Evolutionary conservation across 2,797 vertebrate genomes (phyloP).

Genomic region (Stomatorhinus walkeri): DNA sequence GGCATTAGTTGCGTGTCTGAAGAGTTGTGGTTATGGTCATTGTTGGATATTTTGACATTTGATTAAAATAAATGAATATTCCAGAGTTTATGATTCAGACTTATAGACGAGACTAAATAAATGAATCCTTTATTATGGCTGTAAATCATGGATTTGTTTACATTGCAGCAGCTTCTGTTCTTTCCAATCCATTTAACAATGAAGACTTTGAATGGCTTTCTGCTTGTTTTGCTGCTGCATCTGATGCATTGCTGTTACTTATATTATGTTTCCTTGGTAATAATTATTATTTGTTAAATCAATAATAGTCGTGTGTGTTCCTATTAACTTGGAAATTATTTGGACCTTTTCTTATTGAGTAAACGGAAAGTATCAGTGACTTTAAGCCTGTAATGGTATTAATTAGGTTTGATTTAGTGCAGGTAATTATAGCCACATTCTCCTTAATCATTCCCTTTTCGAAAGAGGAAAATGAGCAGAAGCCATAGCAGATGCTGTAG

Average conservation of each 20-base stretch:
- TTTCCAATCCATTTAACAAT: not conserved
- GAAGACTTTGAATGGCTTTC: not conserved
- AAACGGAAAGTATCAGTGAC: not conserved
- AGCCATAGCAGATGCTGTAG: not conserved
- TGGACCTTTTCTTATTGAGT: not conserved
- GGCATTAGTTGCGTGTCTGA: not conserved
- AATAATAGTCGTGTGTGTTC: not conserved
- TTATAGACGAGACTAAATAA: not conserved
- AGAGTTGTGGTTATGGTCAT: not conserved
- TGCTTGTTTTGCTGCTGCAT: not conserved
- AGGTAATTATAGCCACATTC: not conserved
- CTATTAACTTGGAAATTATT: not conserved
- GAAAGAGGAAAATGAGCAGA: not conserved
- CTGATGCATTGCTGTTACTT: not conserved
- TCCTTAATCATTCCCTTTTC: slow-evolving; percentile 20
- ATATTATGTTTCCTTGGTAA: not conserved
- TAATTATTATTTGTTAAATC: not conserved
- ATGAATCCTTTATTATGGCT: not conserved
- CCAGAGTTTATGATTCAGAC: not conserved
- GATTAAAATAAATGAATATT: slow-evolving; percentile 5
- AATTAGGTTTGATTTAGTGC: not conserved
- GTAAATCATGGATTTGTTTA: slow-evolving; percentile 6
- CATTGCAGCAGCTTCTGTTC: not conserved
- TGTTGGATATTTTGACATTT: slow-evolving; percentile 4
- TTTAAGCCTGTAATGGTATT: not conserved